These are phyloP conservation scores for Cricetomys ansorgei DNA, from an alignment of 2,113 vertebrate genomes.

Conservation along the genomic window DNA sequence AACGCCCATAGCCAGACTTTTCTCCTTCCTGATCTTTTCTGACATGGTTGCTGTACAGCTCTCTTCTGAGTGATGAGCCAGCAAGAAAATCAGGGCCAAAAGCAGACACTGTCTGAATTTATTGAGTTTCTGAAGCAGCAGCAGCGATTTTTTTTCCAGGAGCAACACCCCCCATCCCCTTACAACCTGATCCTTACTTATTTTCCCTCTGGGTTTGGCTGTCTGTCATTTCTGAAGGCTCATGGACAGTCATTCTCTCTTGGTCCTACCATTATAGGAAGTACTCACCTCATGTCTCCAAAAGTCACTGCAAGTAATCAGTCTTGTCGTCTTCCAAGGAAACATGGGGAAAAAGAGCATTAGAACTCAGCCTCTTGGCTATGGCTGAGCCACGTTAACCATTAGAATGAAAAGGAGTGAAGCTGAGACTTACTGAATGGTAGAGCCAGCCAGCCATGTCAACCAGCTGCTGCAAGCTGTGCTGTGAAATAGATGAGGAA, in stretches of 20 bases:
- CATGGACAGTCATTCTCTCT: slow-evolving; percentile 15
- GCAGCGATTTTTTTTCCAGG: not conserved
- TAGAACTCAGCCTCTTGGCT: slow-evolving; percentile 35
- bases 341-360: slow-evolving; percentile 39
- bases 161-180: not conserved
- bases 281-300: slow-evolving; percentile 24
- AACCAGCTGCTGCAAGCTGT: slow-evolving; percentile 42
- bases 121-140: slow-evolving; percentile 39
- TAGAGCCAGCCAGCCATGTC: not conserved
- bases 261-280: slow-evolving; percentile 27
- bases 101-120: slow-evolving; percentile 40
- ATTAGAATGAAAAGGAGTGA: slow-evolving; percentile 50
- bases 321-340: slow-evolving; percentile 31
- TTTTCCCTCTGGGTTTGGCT: slow-evolving; percentile 27
- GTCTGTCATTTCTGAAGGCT: slow-evolving; percentile 40
- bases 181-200: slow-evolving; percentile 29
- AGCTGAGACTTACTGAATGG: not conserved
- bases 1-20: not conserved
- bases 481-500: not conserved
- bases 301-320: slow-evolving; percentile 46
- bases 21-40: slow-evolving; percentile 18
- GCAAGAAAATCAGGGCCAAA: slow-evolving; percentile 21
- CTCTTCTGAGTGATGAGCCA: not conserved
- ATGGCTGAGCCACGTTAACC: slow-evolving; percentile 13
- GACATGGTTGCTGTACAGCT: not conserved